Conservation (phyloP, 2,797 vertebrate species). For the Brotula barbata region DNA sequence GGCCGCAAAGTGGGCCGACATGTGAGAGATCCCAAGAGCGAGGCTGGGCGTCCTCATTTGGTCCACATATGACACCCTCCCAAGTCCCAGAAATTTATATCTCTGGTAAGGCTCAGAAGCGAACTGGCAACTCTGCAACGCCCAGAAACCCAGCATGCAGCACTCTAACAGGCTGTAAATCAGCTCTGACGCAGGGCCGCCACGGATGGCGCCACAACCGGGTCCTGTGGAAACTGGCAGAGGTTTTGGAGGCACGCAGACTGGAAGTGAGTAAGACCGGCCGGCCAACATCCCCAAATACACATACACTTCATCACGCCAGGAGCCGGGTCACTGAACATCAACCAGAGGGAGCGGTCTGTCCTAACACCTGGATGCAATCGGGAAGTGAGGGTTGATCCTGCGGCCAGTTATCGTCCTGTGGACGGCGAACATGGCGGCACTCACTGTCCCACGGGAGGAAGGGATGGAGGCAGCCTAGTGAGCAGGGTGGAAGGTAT, state of each 20-base stretch:
- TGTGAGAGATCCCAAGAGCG: background rate
- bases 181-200: no score
- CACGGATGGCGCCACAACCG: no score
- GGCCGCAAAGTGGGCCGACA: background rate
- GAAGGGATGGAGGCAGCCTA: background rate
- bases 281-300: background rate
- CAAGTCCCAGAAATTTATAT: background rate
- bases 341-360: background rate
- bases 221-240: no score
- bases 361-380: background rate
- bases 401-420: background rate
- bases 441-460: background rate
- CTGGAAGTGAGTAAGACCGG: background rate
- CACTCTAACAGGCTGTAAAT: background rate
- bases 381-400: background rate
- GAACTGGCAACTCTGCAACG: background rate
- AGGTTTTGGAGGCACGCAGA: background rate
- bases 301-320: background rate
- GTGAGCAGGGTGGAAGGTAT: background rate
- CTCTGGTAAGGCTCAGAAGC: background rate
- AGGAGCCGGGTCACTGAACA: background rate
- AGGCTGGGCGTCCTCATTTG: background rate
- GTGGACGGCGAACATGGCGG: background rate
- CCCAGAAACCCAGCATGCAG: conserved; percentile 2
- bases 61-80: background rate